Conservation (phyloP, 2,113 vertebrate genomes). For the Ochotona curzoniae region DNA sequence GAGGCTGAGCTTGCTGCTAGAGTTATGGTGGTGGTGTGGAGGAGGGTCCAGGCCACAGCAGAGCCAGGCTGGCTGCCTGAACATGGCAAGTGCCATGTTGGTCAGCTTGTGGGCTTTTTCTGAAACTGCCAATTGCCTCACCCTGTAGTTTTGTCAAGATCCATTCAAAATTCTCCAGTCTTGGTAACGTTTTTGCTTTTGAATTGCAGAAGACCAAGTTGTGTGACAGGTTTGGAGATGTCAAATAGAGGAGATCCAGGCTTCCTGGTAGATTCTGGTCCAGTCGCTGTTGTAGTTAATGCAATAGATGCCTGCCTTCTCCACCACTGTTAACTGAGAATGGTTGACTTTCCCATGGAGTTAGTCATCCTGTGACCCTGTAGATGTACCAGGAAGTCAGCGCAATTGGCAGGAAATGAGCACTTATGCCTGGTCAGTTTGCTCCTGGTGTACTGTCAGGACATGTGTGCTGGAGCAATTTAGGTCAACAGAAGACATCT, state of each 20-base stretch:
- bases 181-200: constrained; percentile 92
- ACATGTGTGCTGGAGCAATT: background rate
- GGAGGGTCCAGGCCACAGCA: background rate
- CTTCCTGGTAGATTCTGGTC: no score
- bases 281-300: background rate
- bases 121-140: constrained; percentile 79
- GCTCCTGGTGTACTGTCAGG: background rate
- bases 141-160: constrained; percentile 94
- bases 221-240: constrained; percentile 92
- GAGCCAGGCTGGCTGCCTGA: background rate
- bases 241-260: constrained; percentile 90
- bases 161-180: constrained; percentile 92
- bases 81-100: constrained; percentile 69
- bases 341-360: no score
- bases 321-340: background rate
- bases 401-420: background rate
- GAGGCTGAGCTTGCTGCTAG: background rate
- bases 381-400: background rate
- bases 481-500: no score
- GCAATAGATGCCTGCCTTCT: background rate
- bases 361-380: no score
- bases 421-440: background rate
- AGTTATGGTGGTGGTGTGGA: no score
- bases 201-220: constrained; percentile 93
- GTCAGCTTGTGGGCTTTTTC: constrained; percentile 89